Conservation (phyloP, 2,888 invertebrate genomes). For the Cephalotes varians region DNA sequence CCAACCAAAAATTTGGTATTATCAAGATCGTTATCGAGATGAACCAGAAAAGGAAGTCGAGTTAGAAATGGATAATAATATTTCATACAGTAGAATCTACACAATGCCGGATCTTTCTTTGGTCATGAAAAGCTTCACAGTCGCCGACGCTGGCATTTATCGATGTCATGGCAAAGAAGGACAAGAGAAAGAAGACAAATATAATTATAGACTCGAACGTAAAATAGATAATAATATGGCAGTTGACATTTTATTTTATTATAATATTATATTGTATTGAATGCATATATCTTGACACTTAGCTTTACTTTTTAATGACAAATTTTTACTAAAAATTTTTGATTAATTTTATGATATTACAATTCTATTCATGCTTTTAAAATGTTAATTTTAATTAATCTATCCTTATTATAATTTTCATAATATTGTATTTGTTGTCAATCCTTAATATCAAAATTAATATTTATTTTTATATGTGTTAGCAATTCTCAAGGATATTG, state of each 20-base stretch:
- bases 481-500: conserved; percentile 75
- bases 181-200: conserved; percentile 84
- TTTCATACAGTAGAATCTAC: conserved; percentile 84
- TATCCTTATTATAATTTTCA: neutral
- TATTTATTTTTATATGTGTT: conserved; percentile 1
- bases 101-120: conserved; percentile 86
- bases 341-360: neutral
- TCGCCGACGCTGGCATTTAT: conserved; percentile 86
- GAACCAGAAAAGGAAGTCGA: conserved; percentile 84
- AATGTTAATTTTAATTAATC: conserved; percentile 3
- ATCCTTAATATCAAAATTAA: neutral
- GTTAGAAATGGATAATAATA: conserved; percentile 86
- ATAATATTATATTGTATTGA: neutral
- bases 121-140: conserved; percentile 84
- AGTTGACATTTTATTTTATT: neutral
- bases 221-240: conserved; percentile 63
- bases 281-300: neutral
- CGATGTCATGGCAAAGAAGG: conserved; percentile 86
- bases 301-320: neutral
- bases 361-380: neutral
- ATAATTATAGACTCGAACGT: conserved; percentile 87
- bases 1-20: conserved; percentile 87
- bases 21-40: conserved; percentile 83
- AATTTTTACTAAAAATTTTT: neutral
- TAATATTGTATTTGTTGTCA: neutral